Percentiles rank a stretch among this genome's conserved stretches.
phyloP scores from a whole-genome alignment of 2,797 vertebrate genomes.

The Malurus leucopterus region DNA sequence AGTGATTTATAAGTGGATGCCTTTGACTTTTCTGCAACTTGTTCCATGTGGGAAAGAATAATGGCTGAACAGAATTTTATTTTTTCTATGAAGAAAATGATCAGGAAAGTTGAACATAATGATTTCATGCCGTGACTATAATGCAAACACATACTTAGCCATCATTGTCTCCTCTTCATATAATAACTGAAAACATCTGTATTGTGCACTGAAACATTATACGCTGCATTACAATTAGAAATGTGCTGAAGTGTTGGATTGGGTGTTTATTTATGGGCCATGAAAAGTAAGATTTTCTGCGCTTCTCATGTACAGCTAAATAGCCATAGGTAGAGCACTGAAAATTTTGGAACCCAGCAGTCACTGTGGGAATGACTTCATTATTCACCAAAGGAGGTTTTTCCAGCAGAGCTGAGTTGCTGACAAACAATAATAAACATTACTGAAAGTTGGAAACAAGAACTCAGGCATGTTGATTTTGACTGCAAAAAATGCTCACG shows the following conservation, averaged over 20 bases:
- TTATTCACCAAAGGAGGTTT: conserved; percentile 51
- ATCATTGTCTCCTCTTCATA: conserved; percentile 67
- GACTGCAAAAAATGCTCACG: conserved; percentile 22
- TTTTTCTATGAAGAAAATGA: conserved; percentile 46
- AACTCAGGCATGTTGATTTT: conserved; percentile 35
- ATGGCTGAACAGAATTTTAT: conserved; percentile 33
- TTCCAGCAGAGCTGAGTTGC: conserved; percentile 48
- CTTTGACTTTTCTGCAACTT: conserved; percentile 1
- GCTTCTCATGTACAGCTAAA: conserved; percentile 49
- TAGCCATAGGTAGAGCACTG: conserved; percentile 57
- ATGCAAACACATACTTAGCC: conserved; percentile 65
- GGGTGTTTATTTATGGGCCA: conserved; percentile 63
- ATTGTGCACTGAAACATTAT: conserved; percentile 63
- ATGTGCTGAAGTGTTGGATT: conserved; percentile 65
- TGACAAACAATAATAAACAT: conserved; percentile 59
- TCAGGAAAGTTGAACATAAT: conserved; percentile 63
- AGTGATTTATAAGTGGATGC: not conserved
- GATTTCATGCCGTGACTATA: conserved; percentile 63
- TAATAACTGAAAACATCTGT: conserved; percentile 70
- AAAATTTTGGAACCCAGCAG: conserved; percentile 57
- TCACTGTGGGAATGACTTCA: conserved; percentile 58
- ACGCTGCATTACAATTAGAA: conserved; percentile 65
- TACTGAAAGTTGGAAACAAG: conserved; percentile 50
- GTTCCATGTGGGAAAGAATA: conserved; percentile 19
- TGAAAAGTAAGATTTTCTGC: conserved; percentile 60